Evolutionary conservation across 1,140 invertebrate genomes (phyloP).

Genomic region (Drosophila funebris): DNA sequence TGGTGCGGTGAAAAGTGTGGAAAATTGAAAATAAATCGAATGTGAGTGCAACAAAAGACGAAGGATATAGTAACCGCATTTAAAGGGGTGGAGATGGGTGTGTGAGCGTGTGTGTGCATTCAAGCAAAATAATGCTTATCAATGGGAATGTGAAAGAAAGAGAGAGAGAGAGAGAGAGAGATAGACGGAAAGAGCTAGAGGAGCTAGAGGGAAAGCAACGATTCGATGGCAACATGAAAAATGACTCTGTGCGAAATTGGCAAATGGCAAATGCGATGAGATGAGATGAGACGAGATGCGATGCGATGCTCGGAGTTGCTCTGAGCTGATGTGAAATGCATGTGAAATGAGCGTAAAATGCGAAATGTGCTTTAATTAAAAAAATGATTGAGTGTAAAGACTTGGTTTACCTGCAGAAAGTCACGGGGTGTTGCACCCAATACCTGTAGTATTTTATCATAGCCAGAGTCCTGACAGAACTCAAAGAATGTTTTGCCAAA

Average conservation of each 20-base stretch:
- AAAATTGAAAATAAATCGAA: slow-evolving; percentile 83
- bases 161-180: slow-evolving; percentile 3
- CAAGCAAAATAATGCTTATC: slow-evolving; percentile 79
- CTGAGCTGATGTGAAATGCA: slow-evolving; percentile 39
- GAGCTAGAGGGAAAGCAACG: slow-evolving; percentile 11
- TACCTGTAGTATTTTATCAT: slow-evolving; percentile 96
- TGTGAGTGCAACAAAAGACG: slow-evolving; percentile 77
- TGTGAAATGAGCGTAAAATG: slow-evolving; percentile 63
- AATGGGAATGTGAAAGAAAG: slow-evolving; percentile 38
- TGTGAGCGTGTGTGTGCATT: slow-evolving; percentile 52
- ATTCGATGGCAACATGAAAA: slow-evolving; percentile 58
- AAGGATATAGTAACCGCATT: slow-evolving; percentile 20
- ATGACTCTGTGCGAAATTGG: slow-evolving; percentile 58
- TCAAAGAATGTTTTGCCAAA: slow-evolving; percentile 98
- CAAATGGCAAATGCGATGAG: slow-evolving; percentile 48
- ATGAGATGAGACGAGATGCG: no score
- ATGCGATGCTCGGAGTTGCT: neutral
- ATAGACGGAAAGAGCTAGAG: slow-evolving; percentile 17
- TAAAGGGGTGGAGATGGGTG: slow-evolving; percentile 12
- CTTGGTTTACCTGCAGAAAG: slow-evolving; percentile 90
- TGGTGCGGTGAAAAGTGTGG: slow-evolving; percentile 73
- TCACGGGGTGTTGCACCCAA: slow-evolving; percentile 95
- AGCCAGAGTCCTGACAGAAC: slow-evolving; percentile 97
- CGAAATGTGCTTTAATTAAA: slow-evolving; percentile 69
- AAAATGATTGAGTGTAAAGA: neutral